Base-by-base conservation (phyloP, 2,797 vertebrate genomes). In the Sarcoramphus papa region DNA sequence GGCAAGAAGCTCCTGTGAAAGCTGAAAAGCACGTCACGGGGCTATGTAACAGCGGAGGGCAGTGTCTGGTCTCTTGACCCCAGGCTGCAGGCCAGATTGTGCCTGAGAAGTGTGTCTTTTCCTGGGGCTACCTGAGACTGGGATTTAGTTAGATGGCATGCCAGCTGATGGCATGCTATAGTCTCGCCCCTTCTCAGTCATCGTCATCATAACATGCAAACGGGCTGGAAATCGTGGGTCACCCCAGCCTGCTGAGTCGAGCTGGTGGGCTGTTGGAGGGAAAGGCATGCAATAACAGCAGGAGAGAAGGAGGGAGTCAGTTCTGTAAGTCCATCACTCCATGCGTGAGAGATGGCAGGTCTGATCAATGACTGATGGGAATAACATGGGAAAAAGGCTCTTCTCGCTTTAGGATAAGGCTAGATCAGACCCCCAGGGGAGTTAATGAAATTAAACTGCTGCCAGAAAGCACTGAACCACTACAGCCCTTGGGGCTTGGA, bases 241-340 rank as follows among this genome's bases (percentile, higher is more conserved):
- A 63, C 3, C 10, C 47, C 63, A 64, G 16, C 25, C 81, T 64
- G 35, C 21, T 59, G 67, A 30, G 14, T 47, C 62, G 79, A 70
- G 2, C 53, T 64, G 73, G 13, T 28, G 28, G 30, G 43, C 8
- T 86, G 18, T 18, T 37, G 28, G 24, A 59, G 48, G 60, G 43
- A 37, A 85, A 70, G 24, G 9, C 0, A 0, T 28, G 25, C 3
- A 50, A 14, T 7, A 45, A 14, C 11, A 54, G 27, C 33, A 51
- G 59, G 31, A 74, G 40, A 67, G 9, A 20, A 90, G 27, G 31
- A 56, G 7, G 12, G 47, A 80, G 17, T 20, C 28, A 8, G 17
- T 43, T 79, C 45, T 74, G 27, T 48, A 43, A 73, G 40, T 43
- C 35, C 30, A 11, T n/a, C 60, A 5, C 18, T 59, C 18, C 14